Evolutionary conservation across 92 coral and sea anemone genomes (phyloP), one percentile per base, ranked within the genome.

Genomic region (Porites cylindrica): DNA sequence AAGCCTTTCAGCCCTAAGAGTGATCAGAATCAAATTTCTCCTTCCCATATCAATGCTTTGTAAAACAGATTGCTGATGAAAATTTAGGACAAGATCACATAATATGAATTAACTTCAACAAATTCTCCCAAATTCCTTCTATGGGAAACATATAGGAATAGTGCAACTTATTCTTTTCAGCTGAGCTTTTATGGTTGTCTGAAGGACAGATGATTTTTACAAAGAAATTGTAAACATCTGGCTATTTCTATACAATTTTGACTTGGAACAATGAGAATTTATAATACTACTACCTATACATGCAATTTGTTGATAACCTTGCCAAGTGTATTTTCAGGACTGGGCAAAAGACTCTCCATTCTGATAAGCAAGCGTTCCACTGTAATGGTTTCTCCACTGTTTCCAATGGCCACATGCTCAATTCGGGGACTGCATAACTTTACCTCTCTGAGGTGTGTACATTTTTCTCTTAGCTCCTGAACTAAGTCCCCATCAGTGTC

Each of bases 341-440:
- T 95, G 1, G 99, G 99, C 7, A 97, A 84, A 10, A 95, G 85
- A 65, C 98, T 95, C 62, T 97, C 99, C 99, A 97, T 97, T 72
- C 95, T 97, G 70, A 97, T 97, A 17, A 97, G 86, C 53, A 97
- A 94, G 58, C 99, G 80, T 72, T 97, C 99, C 3, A 97, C 99
- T 12, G 99, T 95, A 10, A 97, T 97, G 9, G 98, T 97, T 73
- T 97, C 99, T 19, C 99, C 99, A 83, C 92, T 93, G 85, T 94
- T 93, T 18, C 99, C 99, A 78, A 97, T 93, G 21, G 98, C 98
- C 77, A 97, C 99, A 78, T 97, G 98, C 85, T 97, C 99, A 82
- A 97, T 95, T 64, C 98, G 91, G 1, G 99, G 99, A 70, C 96
- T 97, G 74, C 99, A 97, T 53, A 97, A 78, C 75, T 97, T 97